Percentiles rank a stretch among this genome's conserved stretches.
Evolutionary conservation across 2,797 vertebrate species (phyloP).

Genomic region (Ctenopoma multispine): DNA sequence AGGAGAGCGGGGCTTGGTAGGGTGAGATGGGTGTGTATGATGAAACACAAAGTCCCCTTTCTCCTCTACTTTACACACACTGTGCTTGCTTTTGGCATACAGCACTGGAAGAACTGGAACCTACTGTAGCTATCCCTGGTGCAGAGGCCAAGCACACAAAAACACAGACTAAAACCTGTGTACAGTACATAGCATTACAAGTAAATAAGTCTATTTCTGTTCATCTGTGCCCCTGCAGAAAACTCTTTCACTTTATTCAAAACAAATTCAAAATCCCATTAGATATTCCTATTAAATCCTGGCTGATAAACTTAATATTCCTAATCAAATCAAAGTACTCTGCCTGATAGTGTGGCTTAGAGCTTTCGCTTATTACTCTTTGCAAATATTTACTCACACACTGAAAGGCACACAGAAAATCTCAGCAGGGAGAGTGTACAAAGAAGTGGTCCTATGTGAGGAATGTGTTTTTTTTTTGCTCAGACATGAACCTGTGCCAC

Average conservation of each 20-base stretch:
- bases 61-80: constrained; percentile 57
- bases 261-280: too few species aligned
- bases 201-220: too few species aligned
- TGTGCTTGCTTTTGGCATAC: constrained; percentile 52
- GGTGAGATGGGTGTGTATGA: constrained; percentile 50
- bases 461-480: constrained; percentile 74
- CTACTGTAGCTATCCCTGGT: constrained; percentile 32
- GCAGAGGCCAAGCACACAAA: constrained; percentile 53
- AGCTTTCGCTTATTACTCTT: too few species aligned
- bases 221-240: too few species aligned
- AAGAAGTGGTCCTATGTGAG: constrained; percentile 61
- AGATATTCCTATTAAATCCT: constrained; percentile 35
- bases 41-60: constrained; percentile 82
- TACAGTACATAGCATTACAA: too few species aligned
- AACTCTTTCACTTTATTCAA: too few species aligned
- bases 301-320: constrained; percentile 21
- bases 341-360: constrained; percentile 37
- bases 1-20: constrained; percentile 34
- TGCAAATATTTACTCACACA: constrained; percentile 66
- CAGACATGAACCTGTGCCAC: constrained; percentile 47
- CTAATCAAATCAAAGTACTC: constrained; percentile 39
- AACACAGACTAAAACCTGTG: too few species aligned
- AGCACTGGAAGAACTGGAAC: constrained; percentile 57
- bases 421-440: constrained; percentile 46
- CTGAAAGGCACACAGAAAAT: constrained; percentile 17